phyloP scores from a whole-genome alignment of 2,888 invertebrate species.

The Geotrupes spiniger region DNA sequence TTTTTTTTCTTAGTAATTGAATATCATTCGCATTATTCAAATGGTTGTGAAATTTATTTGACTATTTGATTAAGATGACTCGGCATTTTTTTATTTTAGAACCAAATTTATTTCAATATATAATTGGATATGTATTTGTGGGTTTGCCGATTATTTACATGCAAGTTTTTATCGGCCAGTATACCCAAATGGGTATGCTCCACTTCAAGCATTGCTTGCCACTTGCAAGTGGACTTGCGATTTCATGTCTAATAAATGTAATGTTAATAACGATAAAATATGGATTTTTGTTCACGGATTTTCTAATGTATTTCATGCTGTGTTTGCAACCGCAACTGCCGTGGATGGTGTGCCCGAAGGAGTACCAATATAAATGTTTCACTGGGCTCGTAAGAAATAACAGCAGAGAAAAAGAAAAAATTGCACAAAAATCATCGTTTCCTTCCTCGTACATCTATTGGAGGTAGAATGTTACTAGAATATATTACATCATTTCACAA shows the following conservation, averaged over 20 bases:
- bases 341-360: conserved; percentile 22
- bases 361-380: conserved; percentile 12
- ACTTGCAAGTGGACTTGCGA: conserved; percentile 12
- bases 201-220: conserved; percentile 21
- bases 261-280: conserved; percentile 14
- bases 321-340: conserved; percentile 18
- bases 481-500: background rate
- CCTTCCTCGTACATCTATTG: conserved; percentile 18
- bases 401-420: background rate
- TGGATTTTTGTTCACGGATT: conserved; percentile 19
- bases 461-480: conserved; percentile 14
- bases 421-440: conserved; percentile 5
- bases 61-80: too few relatives aligned
- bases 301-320: conserved; percentile 22
- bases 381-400: conserved; percentile 4
- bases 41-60: too few relatives aligned
- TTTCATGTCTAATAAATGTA: conserved; percentile 17
- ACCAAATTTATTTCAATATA: conserved; percentile 21
- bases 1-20: too few relatives aligned
- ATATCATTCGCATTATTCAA: too few relatives aligned
- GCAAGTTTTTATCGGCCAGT: conserved; percentile 25
- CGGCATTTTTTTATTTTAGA: conserved; percentile 17
- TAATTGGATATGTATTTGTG: conserved; percentile 15
- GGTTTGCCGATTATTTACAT: conserved; percentile 25
- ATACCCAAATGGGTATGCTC: conserved; percentile 22